Base-by-base conservation (phyloP, 2,113 vertebrate species). In the Spheniscus mendiculus region DNA sequence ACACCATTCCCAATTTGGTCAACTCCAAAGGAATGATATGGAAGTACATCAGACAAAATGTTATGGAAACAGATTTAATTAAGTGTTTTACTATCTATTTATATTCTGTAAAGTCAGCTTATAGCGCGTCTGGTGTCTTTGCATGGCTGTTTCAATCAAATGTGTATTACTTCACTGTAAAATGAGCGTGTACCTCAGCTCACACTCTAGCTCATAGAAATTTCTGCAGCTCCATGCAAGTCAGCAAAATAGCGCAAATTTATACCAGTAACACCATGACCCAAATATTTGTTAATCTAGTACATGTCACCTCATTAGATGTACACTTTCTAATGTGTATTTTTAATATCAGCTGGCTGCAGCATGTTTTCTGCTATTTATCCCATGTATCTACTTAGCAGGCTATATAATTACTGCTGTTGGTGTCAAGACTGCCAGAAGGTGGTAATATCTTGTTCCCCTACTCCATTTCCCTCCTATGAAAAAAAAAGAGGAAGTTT, bases 231-330 rank as follows among this genome's bases (percentile, higher is more conserved):
- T 76, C 34, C 27, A 3, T 42, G 34, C 45, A 92, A 94, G 26
- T 83, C 65, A 87, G 62, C 82, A 74, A 83, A 94, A 61, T 15
- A 79, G 29, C 5, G 2, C 45, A 59, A 66, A 42, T 63, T 78
- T 88, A 30, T 62, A 50, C 40, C 49, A 78, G 40, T 74, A 87
- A 70, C 32, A 65, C 45, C 40, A 2, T 72, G 53, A 90, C 71
- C 63, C 47, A 80, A 94, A 81, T 96, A 76, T 69, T 96, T 92
- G 29, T 95, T 97, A 94, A 96, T 70, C 95, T 96, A 92, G n/a
- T 90, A 38, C n/a, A 20, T 95, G 58, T 93, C 74, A 58, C 47
- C 81, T 84, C 26, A 21, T 59, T 93, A 90, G 62, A 94, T 81
- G 92, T 83, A 44, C 44, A 84, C 87, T 97, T 97, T 53, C 72